phyloP scores from a whole-genome alignment of 2,888 invertebrate species.

The Chrysopilus asiliformis region DNA sequence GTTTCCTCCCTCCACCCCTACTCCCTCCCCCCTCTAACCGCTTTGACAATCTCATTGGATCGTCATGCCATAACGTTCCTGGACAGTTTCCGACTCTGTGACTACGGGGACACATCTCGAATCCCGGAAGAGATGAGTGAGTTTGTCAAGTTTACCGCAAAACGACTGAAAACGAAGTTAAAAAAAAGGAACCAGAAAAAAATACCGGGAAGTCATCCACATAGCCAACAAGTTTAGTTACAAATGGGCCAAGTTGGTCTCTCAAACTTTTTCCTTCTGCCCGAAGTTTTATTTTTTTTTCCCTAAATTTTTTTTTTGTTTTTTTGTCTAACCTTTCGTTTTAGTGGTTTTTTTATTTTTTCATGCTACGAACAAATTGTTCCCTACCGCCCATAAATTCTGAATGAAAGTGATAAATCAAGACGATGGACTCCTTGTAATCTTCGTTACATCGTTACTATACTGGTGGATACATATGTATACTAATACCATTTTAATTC shows the following conservation, averaged over 20 bases:
- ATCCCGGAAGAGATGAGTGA: not conserved
- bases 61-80: no score
- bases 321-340: no score
- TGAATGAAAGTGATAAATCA: slow-evolving; percentile 20
- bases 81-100: no score
- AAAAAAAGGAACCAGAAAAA: not conserved
- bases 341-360: not conserved
- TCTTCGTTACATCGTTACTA: slow-evolving; percentile 9
- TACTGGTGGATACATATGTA: slow-evolving; percentile 5
- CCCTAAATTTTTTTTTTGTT: no score
- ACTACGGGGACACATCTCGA: no score
- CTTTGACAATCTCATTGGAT: no score
- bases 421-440: slow-evolving; percentile 19
- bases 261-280: not conserved
- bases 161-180: not conserved
- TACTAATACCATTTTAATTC: no score
- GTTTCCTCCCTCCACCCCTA: no score
- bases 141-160: not conserved
- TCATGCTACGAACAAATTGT: slow-evolving; percentile 17
- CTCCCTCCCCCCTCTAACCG: no score
- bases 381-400: slow-evolving; percentile 20
- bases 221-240: slow-evolving; percentile 1
- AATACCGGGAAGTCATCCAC: not conserved
- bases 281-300: not conserved
- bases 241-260: not conserved